Evolutionary conservation across 2,113 vertebrate species (phyloP), one percentile per base, ranked within the genome.

Genomic region (Sciurus niger): DNA sequence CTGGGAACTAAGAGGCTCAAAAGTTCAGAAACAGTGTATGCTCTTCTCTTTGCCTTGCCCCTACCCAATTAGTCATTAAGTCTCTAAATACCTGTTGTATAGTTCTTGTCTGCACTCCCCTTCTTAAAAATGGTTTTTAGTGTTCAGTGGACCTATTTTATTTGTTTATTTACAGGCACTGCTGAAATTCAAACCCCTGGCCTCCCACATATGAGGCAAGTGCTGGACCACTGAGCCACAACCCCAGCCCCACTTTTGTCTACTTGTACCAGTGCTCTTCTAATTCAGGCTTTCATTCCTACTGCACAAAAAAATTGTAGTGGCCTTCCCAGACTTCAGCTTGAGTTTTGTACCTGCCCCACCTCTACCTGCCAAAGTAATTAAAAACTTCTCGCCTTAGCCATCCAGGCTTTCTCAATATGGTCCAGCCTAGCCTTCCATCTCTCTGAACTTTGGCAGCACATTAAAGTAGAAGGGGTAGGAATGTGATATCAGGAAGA

Each of bases 331-430:
- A 85, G 60, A 96, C 13, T 18, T 70, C 55, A 84, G 51, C 13
- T 84, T 58, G 14, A 84, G 48, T 70, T 93, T 84, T 90, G 70
- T 28, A 40, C 40, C 25, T 79, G 34, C 34, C 8, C 40, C 60
- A 8, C 76, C 32, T 86, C 22, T 85, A 24, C 46, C 80, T 93
- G 80, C 70, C 80, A 94, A 92, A 32, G 12, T 65, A 90, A 90
- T 24, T 82, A 53, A 73, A 80, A 79, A 87, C n/a, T 46, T 55
- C 58, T 95, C 83, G 55, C 84, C 63, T 65, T 74, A 73, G 40
- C 58, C 37, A 48, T 84, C 48, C 83, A 76, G 40, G 18, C 24
- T 43, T 95, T 89, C 94, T 82, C 34, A 46, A 20, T 43, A n/a
- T 51, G 76, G 28, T n/a, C 60, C 53, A 90, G 13, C 37, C 37